Conservation (phyloP, 2,888 invertebrate genomes). For the Smittia sp. region DNA sequence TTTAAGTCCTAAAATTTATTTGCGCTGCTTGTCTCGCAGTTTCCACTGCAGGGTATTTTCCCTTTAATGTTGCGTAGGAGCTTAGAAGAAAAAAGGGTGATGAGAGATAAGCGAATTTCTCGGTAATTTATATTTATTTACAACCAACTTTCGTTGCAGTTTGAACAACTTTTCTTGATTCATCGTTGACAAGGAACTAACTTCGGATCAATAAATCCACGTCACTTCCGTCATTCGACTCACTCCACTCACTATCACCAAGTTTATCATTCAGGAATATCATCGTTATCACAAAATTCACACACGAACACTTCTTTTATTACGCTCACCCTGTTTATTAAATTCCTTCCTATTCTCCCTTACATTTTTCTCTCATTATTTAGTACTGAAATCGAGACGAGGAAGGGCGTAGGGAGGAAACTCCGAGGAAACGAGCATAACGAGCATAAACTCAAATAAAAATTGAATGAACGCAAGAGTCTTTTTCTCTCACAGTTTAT, state of each 20-base stretch:
- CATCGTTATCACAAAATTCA: constrained; percentile 37
- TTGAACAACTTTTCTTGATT: not conserved
- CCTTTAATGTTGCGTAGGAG: not conserved
- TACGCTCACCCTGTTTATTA: not conserved
- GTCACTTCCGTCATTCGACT: too few relatives aligned
- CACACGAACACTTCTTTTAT: constrained; percentile 41
- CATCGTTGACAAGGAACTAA: not conserved
- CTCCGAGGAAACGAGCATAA: too few relatives aligned
- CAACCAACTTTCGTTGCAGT: not conserved
- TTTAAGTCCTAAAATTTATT: not conserved
- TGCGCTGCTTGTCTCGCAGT: too few relatives aligned
- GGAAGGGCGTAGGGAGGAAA: too few relatives aligned
- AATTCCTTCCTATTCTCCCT: not conserved
- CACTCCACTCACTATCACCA: too few relatives aligned
- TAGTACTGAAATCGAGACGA: not conserved
- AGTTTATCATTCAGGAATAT: too few relatives aligned
- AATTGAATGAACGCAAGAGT: too few relatives aligned
- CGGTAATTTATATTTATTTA: constrained; percentile 23
- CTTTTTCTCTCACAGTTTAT: too few relatives aligned
- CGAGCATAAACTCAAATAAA: too few relatives aligned
- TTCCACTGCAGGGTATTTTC: too few relatives aligned
- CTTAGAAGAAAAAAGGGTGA: constrained; percentile 14
- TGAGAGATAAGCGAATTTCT: constrained; percentile 30
- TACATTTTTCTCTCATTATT: not conserved
- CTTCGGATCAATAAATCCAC: not conserved